A percentile compares a stretch with the other conserved stretches of the same genome.
Conservation (phyloP, 2,797 vertebrate species). For the Neomorphus geoffroyi region DNA sequence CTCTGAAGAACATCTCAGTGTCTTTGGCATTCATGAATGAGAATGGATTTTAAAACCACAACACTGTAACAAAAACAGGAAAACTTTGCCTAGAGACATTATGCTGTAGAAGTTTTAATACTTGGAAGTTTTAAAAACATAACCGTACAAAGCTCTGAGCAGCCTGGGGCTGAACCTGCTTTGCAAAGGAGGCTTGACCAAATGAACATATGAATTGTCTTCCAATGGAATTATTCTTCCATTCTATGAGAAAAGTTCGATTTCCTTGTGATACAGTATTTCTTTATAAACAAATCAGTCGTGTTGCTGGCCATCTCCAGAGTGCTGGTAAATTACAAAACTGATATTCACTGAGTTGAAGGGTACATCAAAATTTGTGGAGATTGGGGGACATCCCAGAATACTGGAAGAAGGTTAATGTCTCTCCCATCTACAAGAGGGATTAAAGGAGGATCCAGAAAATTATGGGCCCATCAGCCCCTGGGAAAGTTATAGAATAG, state of each 20-base stretch:
- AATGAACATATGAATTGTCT: not conserved
- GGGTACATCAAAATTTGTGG: not conserved
- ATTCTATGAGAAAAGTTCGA: not conserved
- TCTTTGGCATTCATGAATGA: not conserved
- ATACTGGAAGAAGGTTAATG: too few relatives aligned
- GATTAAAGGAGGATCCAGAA: too few relatives aligned
- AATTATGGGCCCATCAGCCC: too few relatives aligned
- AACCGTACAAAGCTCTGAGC: not conserved
- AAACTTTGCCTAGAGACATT: not conserved
- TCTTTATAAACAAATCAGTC: not conserved
- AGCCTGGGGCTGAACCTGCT: not conserved
- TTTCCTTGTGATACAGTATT: not conserved
- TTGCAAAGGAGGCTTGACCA: not conserved
- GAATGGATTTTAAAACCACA: not conserved
- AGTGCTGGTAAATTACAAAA: not conserved
- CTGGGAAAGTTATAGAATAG: too few relatives aligned
- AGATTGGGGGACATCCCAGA: too few relatives aligned
- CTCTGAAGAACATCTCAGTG: not conserved
- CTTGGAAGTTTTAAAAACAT: not conserved
- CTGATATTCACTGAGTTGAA: not conserved
- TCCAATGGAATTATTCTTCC: not conserved
- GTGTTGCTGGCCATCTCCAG: not conserved
- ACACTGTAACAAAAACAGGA: not conserved
- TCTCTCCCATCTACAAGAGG: too few relatives aligned
- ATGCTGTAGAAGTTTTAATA: too few relatives aligned